These are phyloP conservation scores for Strix aluco DNA, from an alignment of 2,113 vertebrate species.

Conservation along the genomic window DNA sequence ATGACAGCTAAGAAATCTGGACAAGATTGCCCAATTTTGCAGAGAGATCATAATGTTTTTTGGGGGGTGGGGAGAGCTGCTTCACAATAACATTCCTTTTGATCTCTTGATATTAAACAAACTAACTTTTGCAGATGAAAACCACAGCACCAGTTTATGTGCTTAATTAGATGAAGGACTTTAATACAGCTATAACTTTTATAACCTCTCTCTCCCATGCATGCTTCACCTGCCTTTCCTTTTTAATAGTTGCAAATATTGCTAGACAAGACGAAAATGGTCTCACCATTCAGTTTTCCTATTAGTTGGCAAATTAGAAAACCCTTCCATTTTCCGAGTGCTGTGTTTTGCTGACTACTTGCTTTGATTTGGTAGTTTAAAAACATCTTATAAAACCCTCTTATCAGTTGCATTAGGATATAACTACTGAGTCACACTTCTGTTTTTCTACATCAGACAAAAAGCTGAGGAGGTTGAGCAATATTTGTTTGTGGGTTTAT, in stretches of 20 bases:
- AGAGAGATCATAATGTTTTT: neutral
- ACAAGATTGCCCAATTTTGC: neutral
- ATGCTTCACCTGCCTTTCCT: neutral
- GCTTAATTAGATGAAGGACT: neutral
- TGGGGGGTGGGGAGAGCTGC: neutral
- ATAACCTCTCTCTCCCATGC: neutral
- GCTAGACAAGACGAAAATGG: neutral
- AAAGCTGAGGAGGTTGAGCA: neutral
- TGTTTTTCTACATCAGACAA: neutral
- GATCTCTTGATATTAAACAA: neutral
- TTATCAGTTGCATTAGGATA: neutral
- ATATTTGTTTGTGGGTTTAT: neutral
- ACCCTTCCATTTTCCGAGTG: neutral
- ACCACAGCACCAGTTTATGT: neutral
- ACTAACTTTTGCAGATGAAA: neutral
- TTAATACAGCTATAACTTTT: neutral
- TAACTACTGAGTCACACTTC: neutral
- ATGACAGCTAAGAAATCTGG: neutral
- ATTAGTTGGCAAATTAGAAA: conserved; percentile 1
- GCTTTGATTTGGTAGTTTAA: conserved; percentile 11
- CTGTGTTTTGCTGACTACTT: neutral
- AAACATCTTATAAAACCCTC: neutral
- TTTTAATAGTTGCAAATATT: neutral
- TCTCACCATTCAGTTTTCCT: neutral
- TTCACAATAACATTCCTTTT: neutral